Evolutionary conservation across 2,797 vertebrate genomes (phyloP), one percentile per base, ranked within the genome.

Genomic region (Spinibarbus caldwelli): DNA sequence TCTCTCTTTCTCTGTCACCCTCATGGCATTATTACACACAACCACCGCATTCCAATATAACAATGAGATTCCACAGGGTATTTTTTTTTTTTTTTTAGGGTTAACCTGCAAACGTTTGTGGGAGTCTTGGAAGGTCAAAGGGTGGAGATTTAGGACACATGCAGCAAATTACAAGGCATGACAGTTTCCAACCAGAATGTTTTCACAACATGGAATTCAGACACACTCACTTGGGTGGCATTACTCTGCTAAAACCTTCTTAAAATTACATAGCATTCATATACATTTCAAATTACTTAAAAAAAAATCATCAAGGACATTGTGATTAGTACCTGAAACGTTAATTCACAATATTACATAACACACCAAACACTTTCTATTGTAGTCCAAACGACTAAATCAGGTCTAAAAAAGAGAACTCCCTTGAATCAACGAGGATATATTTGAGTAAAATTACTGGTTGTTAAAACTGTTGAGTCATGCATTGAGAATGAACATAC

Each of bases 41-140:
- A 73, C 82, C 86, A 86, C 26, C 11, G 26, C 89, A n/a, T 89
- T 88, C 81, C 66, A 71, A 8, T 29, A 38, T 19, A 64, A 86
- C 67, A 88, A 84, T 83, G 41, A 59, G n/a, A 49, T 80, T 59
- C 49, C 76, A 45, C 5, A n/a, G 26, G 23, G 83, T 31, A 68
- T n/a, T n/a, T n/a, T n/a, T n/a, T n/a, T 17, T 6, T 47, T 49
- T 15, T 54, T 36, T 15, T 2, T 6, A n/a, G 5, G 26, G 19
- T 36, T 36, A 36, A 23, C 6, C 31, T 38, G 14, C 26, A n/a
- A 11, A 52, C 2, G 10, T 76, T 54, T n/a, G 19, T 36, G 0
- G 6, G 4, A 31, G 31, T 31, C 7, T 36, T 34, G 62, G 23
- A 14, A 47, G 38, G 19, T 73, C 70, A 26, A 64, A 36, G 41